Conservation (phyloP, 2,888 invertebrate species). For the Lucinisca nassula region DNA sequence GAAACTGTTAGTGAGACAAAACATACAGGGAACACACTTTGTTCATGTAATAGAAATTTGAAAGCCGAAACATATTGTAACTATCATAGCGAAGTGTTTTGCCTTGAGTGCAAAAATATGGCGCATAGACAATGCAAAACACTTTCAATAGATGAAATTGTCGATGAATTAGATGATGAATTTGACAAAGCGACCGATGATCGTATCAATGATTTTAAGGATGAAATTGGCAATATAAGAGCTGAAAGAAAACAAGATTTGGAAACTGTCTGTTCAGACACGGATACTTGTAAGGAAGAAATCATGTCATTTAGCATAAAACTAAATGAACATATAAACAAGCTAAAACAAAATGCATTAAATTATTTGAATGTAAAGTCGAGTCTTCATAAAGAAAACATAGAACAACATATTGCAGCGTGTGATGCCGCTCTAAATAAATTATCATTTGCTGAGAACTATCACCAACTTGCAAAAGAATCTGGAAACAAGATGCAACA, state of each 20-base stretch:
- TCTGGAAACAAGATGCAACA: neutral
- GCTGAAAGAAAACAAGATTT: neutral
- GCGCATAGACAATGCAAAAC: neutral
- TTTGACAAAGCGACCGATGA: neutral
- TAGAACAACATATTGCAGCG: neutral
- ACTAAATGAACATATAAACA: neutral
- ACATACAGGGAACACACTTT: neutral
- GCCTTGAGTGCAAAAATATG: neutral
- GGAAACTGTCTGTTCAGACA: neutral
- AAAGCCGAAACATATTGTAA: neutral
- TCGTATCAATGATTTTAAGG: neutral
- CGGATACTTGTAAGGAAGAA: neutral
- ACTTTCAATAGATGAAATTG: neutral
- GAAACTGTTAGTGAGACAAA: neutral
- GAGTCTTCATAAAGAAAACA: neutral
- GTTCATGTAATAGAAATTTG: neutral
- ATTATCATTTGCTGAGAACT: neutral
- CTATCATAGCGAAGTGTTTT: neutral
- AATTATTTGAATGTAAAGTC: neutral
- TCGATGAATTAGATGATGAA: neutral
- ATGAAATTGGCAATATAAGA: neutral
- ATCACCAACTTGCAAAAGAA: neutral
- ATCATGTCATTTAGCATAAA: neutral
- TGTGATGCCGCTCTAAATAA: neutral
- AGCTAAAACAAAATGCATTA: neutral